phyloP scores from a whole-genome alignment of 2,113 vertebrate species.

The Craseonycteris thonglongyai region DNA sequence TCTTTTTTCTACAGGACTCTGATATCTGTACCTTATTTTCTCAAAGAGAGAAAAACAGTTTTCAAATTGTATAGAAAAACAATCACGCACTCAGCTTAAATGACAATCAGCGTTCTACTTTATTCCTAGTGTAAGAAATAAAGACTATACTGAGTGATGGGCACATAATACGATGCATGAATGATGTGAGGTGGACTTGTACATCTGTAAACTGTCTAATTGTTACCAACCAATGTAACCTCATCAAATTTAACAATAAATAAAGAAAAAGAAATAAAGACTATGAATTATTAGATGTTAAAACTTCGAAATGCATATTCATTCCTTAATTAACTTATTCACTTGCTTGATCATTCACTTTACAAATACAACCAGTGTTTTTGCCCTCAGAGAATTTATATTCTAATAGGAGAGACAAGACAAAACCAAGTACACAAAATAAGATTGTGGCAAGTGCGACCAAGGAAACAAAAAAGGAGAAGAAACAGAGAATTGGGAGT shows the following conservation, averaged over 20 bases:
- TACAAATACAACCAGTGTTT: background rate
- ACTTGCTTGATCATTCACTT: background rate
- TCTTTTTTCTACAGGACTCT: constrained; percentile 5
- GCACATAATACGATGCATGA: too few species aligned
- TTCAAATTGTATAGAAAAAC: constrained; percentile 33
- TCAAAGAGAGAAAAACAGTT: background rate
- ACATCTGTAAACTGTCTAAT: too few species aligned
- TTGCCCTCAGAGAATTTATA: background rate
- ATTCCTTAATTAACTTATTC: background rate
- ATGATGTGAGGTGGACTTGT: too few species aligned
- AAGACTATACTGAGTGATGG: too few species aligned
- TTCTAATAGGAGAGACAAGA: background rate
- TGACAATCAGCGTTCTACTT: background rate
- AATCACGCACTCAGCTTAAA: background rate
- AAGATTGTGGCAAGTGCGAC: background rate
- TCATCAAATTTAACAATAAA: too few species aligned
- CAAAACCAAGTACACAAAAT: constrained; percentile 18
- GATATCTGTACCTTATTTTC: background rate
- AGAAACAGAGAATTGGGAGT: background rate
- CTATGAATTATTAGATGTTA: background rate
- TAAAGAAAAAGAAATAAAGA: too few species aligned
- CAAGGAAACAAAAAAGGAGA: background rate
- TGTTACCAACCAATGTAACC: too few species aligned
- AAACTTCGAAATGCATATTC: background rate
- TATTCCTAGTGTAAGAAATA: background rate